Evolutionary conservation across 2,888 invertebrate genomes (phyloP), one percentile per base, ranked within the genome.

Genomic region (Scaeva pyrastri): DNA sequence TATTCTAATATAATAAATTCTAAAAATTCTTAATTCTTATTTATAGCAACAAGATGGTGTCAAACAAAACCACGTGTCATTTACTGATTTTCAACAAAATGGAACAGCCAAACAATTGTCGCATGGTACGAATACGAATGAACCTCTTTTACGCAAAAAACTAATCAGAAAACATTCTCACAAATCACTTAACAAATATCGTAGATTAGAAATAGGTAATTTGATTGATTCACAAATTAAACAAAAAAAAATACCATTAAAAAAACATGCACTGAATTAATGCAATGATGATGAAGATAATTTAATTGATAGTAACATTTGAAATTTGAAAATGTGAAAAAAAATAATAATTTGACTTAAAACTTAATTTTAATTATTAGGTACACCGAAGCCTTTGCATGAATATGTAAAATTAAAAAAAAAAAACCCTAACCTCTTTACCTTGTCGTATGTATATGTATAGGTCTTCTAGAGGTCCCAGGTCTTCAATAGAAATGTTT

Each of bases 81-180:
- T 97, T 93, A 97, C 97, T 64, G 97, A 97, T 93, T 96, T 97
- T 93, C 96, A 97, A 93, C 97, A 97, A 93, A 97, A 97, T 91
- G 97, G 97, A 92, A 95, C 96, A 90, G 96, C 96, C 83, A 97
- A 97, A 94, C 96, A 92, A 88, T 90, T 97, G 94, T 95, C 96
- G 92, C 96, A 97, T 94, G 97, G 97, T 97, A 95, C 94, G 95
- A 94, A 94, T 94, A 94, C 94, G 94, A 94, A 94, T 93, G 94
- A 93, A 91, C 89, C 90, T 94, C 94, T 94, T 94, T 94, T 94
- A 94, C 94, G 95, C 94, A 95, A 93, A 91, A 91, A 91, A 91
- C 91, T 92, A 90, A 91, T 91, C 91, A 92, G 91, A 91, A 92
- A 93, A 91, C 91, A 92, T 93, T 90, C 92, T 92, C 92, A 93